Percentiles rank a stretch among this genome's conserved stretches.
Conservation (phyloP, 2,797 vertebrate genomes). For the Pseudochromis fuscus region DNA sequence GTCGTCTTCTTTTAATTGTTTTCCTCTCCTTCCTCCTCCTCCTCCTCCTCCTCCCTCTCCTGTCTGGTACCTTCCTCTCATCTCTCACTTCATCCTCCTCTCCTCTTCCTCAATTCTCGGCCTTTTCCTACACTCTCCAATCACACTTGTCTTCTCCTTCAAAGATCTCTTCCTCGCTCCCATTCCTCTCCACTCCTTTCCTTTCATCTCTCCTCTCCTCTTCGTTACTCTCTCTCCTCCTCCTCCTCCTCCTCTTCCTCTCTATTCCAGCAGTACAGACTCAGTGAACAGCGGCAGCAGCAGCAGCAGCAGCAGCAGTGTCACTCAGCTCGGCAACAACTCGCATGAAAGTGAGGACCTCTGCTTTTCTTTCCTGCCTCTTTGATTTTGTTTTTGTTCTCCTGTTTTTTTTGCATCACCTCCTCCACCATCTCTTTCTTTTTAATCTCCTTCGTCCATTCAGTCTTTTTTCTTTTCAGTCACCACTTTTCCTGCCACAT, state of each 20-base stretch:
- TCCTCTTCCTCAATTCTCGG: constrained; percentile 3
- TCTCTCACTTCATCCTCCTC: constrained; percentile 18
- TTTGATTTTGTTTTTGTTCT: neutral
- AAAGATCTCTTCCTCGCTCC: constrained; percentile 32
- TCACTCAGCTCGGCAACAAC: constrained; percentile 55
- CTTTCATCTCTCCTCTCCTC: constrained; percentile 54
- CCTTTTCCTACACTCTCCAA: constrained; percentile 4
- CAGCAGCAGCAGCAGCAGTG: constrained; percentile 52
- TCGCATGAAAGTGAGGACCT: constrained; percentile 64
- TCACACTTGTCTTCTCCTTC: constrained; percentile 33
- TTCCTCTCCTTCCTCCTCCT: constrained; percentile 1
- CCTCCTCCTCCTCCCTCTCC: constrained; percentile 10
- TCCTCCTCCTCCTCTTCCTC: constrained; percentile 17
- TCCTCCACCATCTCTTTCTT: neutral
- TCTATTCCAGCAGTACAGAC: constrained; percentile 52
- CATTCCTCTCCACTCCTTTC: constrained; percentile 39
- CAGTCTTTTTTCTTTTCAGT: neutral
- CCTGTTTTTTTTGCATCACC: neutral
- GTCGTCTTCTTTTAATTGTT: neutral
- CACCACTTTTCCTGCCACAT: constrained; percentile 2
- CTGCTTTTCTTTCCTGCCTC: constrained; percentile 26
- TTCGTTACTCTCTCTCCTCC: constrained; percentile 6
- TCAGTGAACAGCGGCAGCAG: constrained; percentile 35
- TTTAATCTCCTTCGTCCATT: constrained; percentile 2
- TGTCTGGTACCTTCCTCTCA: constrained; percentile 7